Evolutionary conservation across 2,113 vertebrate species (phyloP).

Genomic region (Cyanoderma ruficeps): DNA sequence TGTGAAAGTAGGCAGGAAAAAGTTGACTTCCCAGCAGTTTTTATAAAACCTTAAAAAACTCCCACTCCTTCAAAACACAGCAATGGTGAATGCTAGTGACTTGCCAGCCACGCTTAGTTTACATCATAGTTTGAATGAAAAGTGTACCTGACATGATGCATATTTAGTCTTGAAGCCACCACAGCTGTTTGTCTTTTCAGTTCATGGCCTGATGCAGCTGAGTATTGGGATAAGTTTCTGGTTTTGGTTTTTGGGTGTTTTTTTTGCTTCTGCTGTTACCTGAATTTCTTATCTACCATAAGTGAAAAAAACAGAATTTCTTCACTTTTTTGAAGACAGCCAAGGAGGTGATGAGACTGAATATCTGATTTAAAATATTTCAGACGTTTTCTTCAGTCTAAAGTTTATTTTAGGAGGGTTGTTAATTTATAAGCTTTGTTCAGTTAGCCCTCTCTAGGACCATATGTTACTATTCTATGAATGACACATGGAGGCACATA

Average conservation of each 20-base stretch:
- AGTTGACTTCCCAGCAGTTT: neutral
- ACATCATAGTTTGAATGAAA: neutral
- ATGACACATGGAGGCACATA: neutral
- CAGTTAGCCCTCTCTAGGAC: neutral
- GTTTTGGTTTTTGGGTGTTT: too few relatives aligned
- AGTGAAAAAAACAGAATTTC: neutral
- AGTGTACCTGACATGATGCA: neutral
- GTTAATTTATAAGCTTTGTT: neutral
- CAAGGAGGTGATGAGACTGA: neutral
- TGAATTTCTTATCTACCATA: neutral
- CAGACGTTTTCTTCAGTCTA: neutral
- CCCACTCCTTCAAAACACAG: neutral
- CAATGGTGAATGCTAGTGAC: neutral
- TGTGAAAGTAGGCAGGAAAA: neutral
- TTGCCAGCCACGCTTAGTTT: neutral
- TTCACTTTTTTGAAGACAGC: neutral
- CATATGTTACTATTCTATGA: neutral
- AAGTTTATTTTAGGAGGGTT: neutral
- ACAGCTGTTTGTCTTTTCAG: neutral
- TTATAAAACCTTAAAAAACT: neutral
- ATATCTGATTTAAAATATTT: neutral
- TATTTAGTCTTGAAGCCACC: neutral
- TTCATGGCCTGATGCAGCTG: neutral
- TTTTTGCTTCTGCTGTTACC: neutral
- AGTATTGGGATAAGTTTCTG: neutral